Conservation (phyloP, 2,113 vertebrate species). For the Neogobius melanostomus region DNA sequence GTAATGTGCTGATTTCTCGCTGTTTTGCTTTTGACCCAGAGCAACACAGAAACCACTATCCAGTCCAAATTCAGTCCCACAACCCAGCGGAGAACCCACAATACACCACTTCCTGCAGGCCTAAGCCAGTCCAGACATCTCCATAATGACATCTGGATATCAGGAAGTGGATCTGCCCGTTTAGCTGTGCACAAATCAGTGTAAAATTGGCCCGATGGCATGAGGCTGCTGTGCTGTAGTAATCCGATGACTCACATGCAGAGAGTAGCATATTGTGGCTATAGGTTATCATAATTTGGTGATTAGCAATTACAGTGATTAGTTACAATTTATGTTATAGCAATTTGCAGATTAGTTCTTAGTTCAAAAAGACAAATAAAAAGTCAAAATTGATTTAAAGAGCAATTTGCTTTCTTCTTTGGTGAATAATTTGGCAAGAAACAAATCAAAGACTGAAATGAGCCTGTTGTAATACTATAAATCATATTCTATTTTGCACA, state of each 20-base stretch:
- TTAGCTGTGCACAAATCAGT: slow-evolving; percentile 49
- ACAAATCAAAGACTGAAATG: no score
- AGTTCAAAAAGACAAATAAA: no score
- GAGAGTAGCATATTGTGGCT: neutral
- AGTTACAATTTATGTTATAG: no score
- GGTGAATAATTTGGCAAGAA: no score
- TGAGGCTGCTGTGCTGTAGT: slow-evolving; percentile 14
- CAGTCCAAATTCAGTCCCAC: neutral
- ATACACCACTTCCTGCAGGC: neutral
- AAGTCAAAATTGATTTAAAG: no score
- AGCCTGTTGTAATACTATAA: no score
- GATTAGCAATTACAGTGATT: no score
- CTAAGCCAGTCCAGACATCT: slow-evolving; percentile 32
- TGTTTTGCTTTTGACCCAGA: no score
- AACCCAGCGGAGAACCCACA: neutral
- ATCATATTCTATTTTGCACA: no score
- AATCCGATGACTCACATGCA: neutral
- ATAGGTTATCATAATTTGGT: neutral
- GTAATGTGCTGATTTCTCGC: no score
- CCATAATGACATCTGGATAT: slow-evolving; percentile 57
- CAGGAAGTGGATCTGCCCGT: slow-evolving; percentile 57
- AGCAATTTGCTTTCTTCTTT: no score
- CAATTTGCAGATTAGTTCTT: no score
- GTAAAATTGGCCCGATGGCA: slow-evolving; percentile 49
- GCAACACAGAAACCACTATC: neutral